Conservation (phyloP, 2,113 vertebrate species). For the Suricata suricatta region DNA sequence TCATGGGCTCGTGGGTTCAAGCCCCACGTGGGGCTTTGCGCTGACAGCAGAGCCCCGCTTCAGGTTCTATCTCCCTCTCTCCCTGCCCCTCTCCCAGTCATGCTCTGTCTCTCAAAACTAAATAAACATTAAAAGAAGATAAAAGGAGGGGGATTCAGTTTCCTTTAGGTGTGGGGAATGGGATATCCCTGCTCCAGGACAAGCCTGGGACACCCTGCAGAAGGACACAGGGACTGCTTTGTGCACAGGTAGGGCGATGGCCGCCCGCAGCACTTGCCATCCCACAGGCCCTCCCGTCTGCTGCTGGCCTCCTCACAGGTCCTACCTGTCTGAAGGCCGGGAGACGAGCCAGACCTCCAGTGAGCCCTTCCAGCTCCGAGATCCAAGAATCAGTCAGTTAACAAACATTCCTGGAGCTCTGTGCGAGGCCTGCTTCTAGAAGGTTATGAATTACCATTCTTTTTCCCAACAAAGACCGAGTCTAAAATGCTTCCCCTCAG, state of each 20-base stretch:
- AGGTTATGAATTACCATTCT: not conserved
- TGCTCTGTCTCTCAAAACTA: no score
- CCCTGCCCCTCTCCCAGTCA: no score
- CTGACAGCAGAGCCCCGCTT: no score
- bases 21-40: no score
- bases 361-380: not conserved
- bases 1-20: no score
- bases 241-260: not conserved
- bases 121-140: no score
- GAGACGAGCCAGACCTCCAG: not conserved
- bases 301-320: not conserved
- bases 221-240: not conserved
- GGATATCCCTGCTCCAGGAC: not conserved
- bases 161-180: not conserved
- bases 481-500: not conserved
- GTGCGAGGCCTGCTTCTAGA: not conserved
- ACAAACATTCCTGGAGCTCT: rapidly evolving
- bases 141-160: not conserved
- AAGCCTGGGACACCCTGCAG: not conserved
- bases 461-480: not conserved
- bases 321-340: not conserved
- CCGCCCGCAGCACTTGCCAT: not conserved
- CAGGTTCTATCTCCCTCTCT: no score
- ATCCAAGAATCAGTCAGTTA: not conserved
- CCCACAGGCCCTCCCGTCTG: not conserved